These are phyloP conservation scores for Pteromalus puparum DNA, from an alignment of 1,140 invertebrate species.

Conservation along the genomic window DNA sequence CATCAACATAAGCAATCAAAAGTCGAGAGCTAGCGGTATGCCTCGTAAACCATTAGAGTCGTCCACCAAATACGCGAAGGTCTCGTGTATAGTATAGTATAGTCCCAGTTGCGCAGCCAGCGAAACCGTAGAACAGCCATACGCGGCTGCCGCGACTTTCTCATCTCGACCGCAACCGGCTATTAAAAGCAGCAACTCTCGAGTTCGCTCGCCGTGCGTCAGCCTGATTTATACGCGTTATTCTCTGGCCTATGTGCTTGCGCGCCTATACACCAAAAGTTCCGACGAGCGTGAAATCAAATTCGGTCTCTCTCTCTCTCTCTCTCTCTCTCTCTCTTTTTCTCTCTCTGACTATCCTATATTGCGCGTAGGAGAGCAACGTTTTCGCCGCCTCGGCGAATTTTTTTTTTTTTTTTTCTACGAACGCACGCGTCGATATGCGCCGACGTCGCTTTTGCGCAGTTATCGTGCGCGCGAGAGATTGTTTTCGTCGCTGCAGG, in stretches of 20 bases:
- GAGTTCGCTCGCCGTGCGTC: not conserved
- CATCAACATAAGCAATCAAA: not conserved
- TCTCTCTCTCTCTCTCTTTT: too few species aligned
- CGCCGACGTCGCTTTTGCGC: too few species aligned
- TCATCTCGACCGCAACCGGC: not conserved
- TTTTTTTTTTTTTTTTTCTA: not conserved
- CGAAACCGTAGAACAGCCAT: not conserved
- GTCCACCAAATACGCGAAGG: not conserved
- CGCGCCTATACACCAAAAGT: constrained; percentile 40
- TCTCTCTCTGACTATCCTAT: not conserved
- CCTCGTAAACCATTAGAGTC: not conserved
- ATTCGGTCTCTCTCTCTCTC: constrained; percentile 51
- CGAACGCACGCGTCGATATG: not conserved
- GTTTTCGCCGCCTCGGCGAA: not conserved
- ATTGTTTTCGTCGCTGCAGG: not conserved
- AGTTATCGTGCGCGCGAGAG: not conserved
- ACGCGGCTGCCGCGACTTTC: not conserved
- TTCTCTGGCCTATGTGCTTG: not conserved
- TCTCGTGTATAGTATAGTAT: too few species aligned
- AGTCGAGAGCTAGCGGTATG: too few species aligned
- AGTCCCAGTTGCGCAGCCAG: not conserved
- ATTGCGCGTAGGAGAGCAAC: not conserved
- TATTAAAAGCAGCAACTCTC: not conserved
- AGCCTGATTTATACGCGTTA: not conserved
- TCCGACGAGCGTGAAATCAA: constrained; percentile 70